A percentile compares a stretch with the other conserved stretches of the same genome.
Conservation (phyloP, 2,888 invertebrate species). For the Apodemia duryi region DNA sequence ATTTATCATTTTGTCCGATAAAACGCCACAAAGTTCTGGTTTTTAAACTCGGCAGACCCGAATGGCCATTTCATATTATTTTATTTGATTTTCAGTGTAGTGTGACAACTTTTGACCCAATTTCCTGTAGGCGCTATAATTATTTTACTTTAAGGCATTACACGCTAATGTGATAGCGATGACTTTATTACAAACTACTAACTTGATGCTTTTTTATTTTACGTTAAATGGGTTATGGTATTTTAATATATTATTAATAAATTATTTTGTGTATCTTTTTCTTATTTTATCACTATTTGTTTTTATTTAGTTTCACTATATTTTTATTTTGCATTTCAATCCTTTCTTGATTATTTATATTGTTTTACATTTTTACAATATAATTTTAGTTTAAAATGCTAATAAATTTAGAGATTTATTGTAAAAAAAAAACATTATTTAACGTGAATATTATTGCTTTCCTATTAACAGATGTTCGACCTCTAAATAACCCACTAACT, state of each 20-base stretch:
- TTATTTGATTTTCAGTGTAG: conserved; percentile 30
- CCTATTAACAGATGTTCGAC: conserved; percentile 75
- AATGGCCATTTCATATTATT: conserved; percentile 41
- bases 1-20: conserved; percentile 74
- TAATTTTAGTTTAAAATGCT: not conserved
- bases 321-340: conserved; percentile 8
- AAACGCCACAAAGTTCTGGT: conserved; percentile 78
- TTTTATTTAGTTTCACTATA: not conserved
- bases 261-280: not conserved
- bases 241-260: not conserved
- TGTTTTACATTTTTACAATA: not conserved
- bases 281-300: not conserved
- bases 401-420: not conserved
- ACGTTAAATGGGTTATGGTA: not conserved
- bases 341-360: not conserved
- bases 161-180: conserved; percentile 13
- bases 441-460: conserved; percentile 52
- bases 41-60: conserved; percentile 73
- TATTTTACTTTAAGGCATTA: conserved; percentile 15
- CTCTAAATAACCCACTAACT: conserved; percentile 72
- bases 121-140: conserved; percentile 27
- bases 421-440: conserved; percentile 23
- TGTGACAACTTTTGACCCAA: conserved; percentile 23
- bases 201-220: conserved; percentile 1
- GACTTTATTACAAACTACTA: not conserved